A percentile compares a stretch with the other conserved stretches of the same genome.
phyloP scores from a whole-genome alignment of 2,888 invertebrate genomes.

The Furcula furcula region DNA sequence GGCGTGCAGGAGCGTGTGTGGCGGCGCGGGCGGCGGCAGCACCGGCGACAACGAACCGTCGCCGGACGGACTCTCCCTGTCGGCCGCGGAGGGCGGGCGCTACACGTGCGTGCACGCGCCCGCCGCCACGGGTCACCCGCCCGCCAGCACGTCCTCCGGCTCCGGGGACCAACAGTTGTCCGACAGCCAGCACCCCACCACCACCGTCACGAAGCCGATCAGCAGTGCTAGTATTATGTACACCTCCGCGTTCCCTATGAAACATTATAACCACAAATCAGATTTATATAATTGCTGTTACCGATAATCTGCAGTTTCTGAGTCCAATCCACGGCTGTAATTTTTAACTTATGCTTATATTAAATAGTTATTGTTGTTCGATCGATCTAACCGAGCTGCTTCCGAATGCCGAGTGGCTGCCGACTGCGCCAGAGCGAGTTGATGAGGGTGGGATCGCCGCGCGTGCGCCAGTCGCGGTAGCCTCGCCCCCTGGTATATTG shows the following conservation, averaged over 20 bases:
- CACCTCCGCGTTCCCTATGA: conserved; percentile 87
- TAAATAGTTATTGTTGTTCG: background rate
- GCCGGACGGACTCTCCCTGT: conserved; percentile 58
- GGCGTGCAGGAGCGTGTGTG: conserved; percentile 58
- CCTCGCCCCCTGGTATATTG: conserved; percentile 83
- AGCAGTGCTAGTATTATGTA: conserved; percentile 88
- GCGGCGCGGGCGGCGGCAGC: conserved; percentile 58
- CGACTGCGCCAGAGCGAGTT: conserved; percentile 88
- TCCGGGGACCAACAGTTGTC: conserved; percentile 91
- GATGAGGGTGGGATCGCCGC: conserved; percentile 87
- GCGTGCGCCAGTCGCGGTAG: conserved; percentile 86
- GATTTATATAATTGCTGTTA: too few relatives aligned
- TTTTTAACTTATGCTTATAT: too few relatives aligned
- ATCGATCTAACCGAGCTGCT: conserved; percentile 80
- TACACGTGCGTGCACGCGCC: conserved; percentile 82
- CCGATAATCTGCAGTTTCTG: too few relatives aligned
- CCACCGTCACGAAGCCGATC: conserved; percentile 87
- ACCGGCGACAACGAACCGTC: conserved; percentile 66
- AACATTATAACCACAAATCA: too few relatives aligned
- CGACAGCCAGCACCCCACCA: conserved; percentile 88
- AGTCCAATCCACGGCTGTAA: too few relatives aligned
- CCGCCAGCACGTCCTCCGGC: conserved; percentile 84
- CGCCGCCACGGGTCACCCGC: conserved; percentile 87
- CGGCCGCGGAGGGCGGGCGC: conserved; percentile 73
- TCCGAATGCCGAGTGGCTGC: conserved; percentile 86